Evolutionary conservation across 2,888 invertebrate species (phyloP), one percentile per base, ranked within the genome.

Genomic region (Rhagium mordax): DNA sequence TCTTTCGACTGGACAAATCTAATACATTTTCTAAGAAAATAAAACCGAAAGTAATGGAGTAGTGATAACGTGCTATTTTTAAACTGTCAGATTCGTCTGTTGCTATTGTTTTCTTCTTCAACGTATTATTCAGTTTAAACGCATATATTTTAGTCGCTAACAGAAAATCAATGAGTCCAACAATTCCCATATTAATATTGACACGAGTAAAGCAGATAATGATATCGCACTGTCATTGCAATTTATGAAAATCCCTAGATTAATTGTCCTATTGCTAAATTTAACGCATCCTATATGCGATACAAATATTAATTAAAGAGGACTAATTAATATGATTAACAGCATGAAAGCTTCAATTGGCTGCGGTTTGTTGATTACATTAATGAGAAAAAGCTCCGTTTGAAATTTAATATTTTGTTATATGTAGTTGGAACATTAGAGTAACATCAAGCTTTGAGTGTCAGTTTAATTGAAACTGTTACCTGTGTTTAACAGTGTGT

Each of bases 21-120:
- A 61, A 61, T 61, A 41, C 47, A 41, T 61, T 61, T 47, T 61
- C 61, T 61, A 61, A 61, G 61, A 47, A 61, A 47, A 61, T 47
- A 61, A 41, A 47, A 61, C 21, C 48, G 61, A 18, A 20, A 20
- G 18, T 47, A 61, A 41, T 47, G 29, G 48, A 21, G 47, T 53
- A 21, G 24, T 24, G 24, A 24, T 24, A 24, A n/a, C 6, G 24
- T 24, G 6, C 24, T 4, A 24, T 24, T 4, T 24, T 24, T 24
- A 24, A 24, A 24, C 24, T 24, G 24, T 24, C n/a, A n/a, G n/a
- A n/a, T n/a, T n/a, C n/a, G n/a, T n/a, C n/a, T n/a, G n/a, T n/a
- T n/a, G n/a, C n/a, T n/a, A n/a, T n/a, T n/a, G n/a, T n/a, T n/a
- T n/a, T n/a, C n/a, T n/a, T n/a, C n/a, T n/a, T n/a, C n/a, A n/a